Evolutionary conservation across 2,888 invertebrate genomes (phyloP).

Genomic region (Hydrotaea cyrtoneurina): DNA sequence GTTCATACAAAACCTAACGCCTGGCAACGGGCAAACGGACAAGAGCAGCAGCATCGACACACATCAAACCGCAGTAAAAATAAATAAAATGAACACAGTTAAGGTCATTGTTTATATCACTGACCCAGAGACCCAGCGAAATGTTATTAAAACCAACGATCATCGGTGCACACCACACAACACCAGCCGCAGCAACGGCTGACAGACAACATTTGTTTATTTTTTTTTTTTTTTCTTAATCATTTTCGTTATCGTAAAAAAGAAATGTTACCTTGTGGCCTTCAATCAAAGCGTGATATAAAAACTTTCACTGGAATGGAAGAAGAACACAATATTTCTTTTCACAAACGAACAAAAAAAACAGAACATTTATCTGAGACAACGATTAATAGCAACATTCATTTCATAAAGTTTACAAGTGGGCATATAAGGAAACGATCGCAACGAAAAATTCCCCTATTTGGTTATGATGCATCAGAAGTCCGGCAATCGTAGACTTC

Average conservation of each 20-base stretch:
- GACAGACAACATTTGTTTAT: neutral
- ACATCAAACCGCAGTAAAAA: conserved; percentile 55
- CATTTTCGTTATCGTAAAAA: neutral
- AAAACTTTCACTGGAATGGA: conserved; percentile 1
- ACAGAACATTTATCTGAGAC: too few relatives aligned
- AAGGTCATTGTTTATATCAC: conserved; percentile 63
- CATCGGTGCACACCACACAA: neutral
- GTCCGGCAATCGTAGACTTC: too few relatives aligned
- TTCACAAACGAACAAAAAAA: too few relatives aligned
- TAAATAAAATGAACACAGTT: conserved; percentile 55
- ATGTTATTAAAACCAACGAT: conserved; percentile 8
- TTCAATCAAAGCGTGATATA: neutral
- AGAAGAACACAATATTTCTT: neutral
- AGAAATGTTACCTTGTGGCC: neutral
- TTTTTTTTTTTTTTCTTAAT: neutral
- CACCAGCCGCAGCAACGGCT: neutral
- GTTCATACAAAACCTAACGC: neutral
- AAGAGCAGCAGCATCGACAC: conserved; percentile 22
- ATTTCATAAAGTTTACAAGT: too few relatives aligned
- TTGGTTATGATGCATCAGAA: too few relatives aligned
- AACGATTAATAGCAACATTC: too few relatives aligned
- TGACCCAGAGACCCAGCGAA: conserved; percentile 58
- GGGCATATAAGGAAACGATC: too few relatives aligned
- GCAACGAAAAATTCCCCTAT: too few relatives aligned
- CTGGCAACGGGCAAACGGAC: neutral